These are phyloP conservation scores for Isaurus tuberculatus DNA, from an alignment of 92 coral and sea anemone genomes.

Conservation along the genomic window DNA sequence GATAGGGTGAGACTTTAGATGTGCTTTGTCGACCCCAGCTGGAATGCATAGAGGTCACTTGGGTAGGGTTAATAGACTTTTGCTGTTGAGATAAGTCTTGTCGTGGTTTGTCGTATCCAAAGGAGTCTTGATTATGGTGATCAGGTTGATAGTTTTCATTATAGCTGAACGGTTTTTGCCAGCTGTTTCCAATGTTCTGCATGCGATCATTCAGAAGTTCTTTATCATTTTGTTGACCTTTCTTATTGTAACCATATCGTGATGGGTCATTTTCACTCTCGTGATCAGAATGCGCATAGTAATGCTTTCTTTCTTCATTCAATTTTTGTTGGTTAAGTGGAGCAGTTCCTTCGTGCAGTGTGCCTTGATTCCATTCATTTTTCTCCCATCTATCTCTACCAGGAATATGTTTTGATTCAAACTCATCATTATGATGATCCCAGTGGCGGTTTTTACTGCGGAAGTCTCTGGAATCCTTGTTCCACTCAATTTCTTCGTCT, in stretches of 20 bases:
- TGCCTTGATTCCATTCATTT: not conserved
- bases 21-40: constrained; percentile 33
- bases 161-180: not conserved
- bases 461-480: not conserved
- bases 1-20: constrained; percentile 11
- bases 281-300: not conserved
- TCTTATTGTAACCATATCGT: not conserved
- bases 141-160: not conserved
- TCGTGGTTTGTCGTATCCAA: not conserved
- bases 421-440: not conserved
- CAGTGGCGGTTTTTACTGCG: not conserved
- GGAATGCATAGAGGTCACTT: not conserved
- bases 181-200: not conserved
- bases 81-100: constrained; percentile 1
- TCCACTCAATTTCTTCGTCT: not conserved
- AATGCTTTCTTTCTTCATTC: not conserved
- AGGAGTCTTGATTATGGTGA: constrained; percentile 17
- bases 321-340: not conserved
- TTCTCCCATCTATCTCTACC: constrained; percentile 4
- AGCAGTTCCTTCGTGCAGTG: not conserved
- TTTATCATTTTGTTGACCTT: not conserved
- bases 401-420: not conserved
- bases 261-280: constrained; percentile 3
- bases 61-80: constrained; percentile 17
- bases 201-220: not conserved